Conservation (phyloP, 2,797 vertebrate genomes). For the Austrolebias charrua region DNA sequence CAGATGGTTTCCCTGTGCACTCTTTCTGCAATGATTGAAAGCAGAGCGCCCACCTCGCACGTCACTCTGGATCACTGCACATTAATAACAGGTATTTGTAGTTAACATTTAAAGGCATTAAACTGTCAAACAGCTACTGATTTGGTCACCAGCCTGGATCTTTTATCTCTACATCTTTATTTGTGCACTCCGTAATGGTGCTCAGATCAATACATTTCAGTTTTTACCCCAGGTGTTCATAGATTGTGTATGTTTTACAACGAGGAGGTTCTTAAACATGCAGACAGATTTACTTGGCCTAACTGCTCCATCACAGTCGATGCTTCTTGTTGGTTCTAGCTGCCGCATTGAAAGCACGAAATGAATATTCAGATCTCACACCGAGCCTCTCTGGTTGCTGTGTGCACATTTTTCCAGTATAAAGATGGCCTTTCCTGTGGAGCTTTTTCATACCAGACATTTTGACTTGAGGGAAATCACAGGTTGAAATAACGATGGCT, state of each 20-base stretch:
- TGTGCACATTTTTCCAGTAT: constrained; percentile 24
- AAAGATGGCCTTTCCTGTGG: constrained; percentile 11
- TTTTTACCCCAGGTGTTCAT: constrained; percentile 5
- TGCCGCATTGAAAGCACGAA: constrained; percentile 15
- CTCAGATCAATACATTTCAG: constrained; percentile 18
- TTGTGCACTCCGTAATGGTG: background rate
- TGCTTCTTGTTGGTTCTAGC: constrained; percentile 9
- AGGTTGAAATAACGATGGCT: constrained; percentile 13
- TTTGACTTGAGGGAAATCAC: constrained; percentile 8
- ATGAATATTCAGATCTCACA: constrained; percentile 35
- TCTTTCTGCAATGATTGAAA: constrained; percentile 50
- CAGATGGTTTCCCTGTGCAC: constrained; percentile 60
- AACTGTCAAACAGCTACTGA: constrained; percentile 45
- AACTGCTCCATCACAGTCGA: constrained; percentile 18
- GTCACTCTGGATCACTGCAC: constrained; percentile 44
- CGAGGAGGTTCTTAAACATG: constrained; percentile 13
- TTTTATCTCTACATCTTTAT: constrained; percentile 25
- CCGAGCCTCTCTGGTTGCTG: constrained; percentile 27
- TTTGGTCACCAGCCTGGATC: constrained; percentile 39
- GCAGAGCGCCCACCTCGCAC: constrained; percentile 35
- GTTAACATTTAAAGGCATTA: constrained; percentile 55
- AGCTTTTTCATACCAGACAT: constrained; percentile 7
- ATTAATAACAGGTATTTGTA: constrained; percentile 53
- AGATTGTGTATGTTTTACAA: constrained; percentile 19
- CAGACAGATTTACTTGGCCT: constrained; percentile 3